Evolutionary conservation across 1,140 invertebrate species (phyloP), one percentile per base, ranked within the genome.

Genomic region (Drosophila kohkoa): DNA sequence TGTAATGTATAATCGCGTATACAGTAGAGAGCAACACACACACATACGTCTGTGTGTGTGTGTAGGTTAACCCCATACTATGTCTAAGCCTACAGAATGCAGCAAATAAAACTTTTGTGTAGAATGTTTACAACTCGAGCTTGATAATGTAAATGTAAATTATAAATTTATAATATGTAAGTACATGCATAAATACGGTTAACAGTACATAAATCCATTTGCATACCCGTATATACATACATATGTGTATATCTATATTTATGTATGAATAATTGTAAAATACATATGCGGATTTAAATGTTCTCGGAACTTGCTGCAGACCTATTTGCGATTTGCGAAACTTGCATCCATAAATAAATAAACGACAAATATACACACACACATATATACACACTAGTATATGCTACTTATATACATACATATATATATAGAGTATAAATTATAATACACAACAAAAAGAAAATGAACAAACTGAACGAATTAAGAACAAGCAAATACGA

Each of bases 61-160:
- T 70, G 20, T 11, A 16, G 35, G 28, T 69, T 57, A 20, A 41
- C 35, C 35, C 43, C 43, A 25, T 10, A 43, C 35, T 63, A 64
- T 7, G 16, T 43, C 38, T 46, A 69, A 74, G 48, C 35, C 28
- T 20, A 68, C 30, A 30, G 65, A 66, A 59, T 58, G 45, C 60
- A 70, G 80, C 81, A 81, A 78, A 81, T 81, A 63, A 77, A 70
- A 79, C 73, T 83, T 83, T 88, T 85, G 81, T 88, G 85, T 88
- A 89, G 85, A 85, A 89, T 76, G 85, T 88, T 88, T 88, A 79
- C 88, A 85, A 88, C 88, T 89, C 86, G 85, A 88, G 85, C 85
- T 89, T 88, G 85, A 73, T 85, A 88, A 85, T 78, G 35, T 73
- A 88, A 82, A 89, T 83, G 70, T 87, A 88, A 82, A 89, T 83